Base-by-base conservation (phyloP, 2,888 invertebrate genomes). In the Digitonthophagus gazella region DNA sequence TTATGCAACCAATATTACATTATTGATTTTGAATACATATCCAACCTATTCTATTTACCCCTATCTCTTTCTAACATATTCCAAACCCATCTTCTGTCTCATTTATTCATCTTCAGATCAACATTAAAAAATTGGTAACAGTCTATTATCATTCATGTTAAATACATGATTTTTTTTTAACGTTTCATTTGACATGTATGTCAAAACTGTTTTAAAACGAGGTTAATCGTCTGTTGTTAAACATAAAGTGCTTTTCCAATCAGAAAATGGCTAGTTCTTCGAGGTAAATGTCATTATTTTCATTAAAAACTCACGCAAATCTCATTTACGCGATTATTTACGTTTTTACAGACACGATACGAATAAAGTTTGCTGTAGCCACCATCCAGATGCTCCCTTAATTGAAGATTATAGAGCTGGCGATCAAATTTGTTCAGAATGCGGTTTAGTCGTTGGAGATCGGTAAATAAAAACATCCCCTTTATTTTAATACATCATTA, bases 401-500 rank as follows among this genome's bases (percentile, higher is more conserved):
- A 95, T 99, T 77, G 99, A 99, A 84, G 99, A 99, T 83, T 97
- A 98, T 83, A 89, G 98, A 79, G 97, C 97, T 72, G 99, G 99
- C 44, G 99, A 99, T 85, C 95, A 97, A 89, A 97, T 99, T 78
- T 99, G 99, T 83, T 95, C 98, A 20, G 97, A 97, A 85, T 99
- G 99, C 86, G 99, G 99, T n/a, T 88, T 99, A 70, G 99, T 99
- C 65, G 98, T 99, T 18, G 99, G 99, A 11, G 99, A 99, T 85
- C 90, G 96, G 95, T 95, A 85, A 81, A 19, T 28, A 55, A 44
- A n/a, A n/a, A n/a, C n/a, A n/a, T n/a, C n/a, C n/a, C n/a, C n/a
- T n/a, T n/a, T n/a, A n/a, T n/a, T 3, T 58, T 5, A n/a, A 58
- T 14, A 28, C 20, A 2, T 14, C 5, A 56, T 2, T 28, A 18